phyloP scores from a whole-genome alignment of 2,113 vertebrate species.

The Natator depressus region DNA sequence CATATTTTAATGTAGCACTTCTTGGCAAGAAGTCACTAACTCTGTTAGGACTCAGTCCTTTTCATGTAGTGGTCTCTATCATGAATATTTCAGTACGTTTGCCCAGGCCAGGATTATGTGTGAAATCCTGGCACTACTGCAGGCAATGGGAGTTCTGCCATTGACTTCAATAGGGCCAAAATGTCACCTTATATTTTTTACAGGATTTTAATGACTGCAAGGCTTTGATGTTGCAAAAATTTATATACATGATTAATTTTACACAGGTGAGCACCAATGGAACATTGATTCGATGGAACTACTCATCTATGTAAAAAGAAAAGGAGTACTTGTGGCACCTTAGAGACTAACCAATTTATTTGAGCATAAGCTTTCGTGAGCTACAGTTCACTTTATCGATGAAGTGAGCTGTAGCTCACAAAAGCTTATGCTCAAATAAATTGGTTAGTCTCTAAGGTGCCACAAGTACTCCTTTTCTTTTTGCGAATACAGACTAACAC shows the following conservation, averaged over 20 bases:
- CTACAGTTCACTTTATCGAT: no score
- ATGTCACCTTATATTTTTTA: rapidly evolving
- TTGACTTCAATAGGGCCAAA: neutral
- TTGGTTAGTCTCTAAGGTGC: no score
- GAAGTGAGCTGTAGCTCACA: no score
- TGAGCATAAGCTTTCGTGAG: no score
- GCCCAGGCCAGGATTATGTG: rapidly evolving
- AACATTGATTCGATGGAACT: neutral
- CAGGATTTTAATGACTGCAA: neutral
- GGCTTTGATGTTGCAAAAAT: neutral
- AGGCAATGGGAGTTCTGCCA: rapidly evolving
- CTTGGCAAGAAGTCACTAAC: rapidly evolving
- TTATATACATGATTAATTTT: rapidly evolving
- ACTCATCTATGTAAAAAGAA: neutral
- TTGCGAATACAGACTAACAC: no score
- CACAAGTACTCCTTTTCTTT: no score
- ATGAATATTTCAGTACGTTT: rapidly evolving
- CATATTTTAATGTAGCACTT: rapidly evolving
- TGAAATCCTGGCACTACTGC: neutral
- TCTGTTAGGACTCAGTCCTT: neutral
- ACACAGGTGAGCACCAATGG: rapidly evolving
- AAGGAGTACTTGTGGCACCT: no score
- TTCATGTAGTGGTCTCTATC: rapidly evolving
- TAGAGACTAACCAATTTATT: no score
- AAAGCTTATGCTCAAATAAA: no score